Evolutionary conservation across 1,140 invertebrate species (phyloP).

Genomic region (Trypoxylus dichotomus): DNA sequence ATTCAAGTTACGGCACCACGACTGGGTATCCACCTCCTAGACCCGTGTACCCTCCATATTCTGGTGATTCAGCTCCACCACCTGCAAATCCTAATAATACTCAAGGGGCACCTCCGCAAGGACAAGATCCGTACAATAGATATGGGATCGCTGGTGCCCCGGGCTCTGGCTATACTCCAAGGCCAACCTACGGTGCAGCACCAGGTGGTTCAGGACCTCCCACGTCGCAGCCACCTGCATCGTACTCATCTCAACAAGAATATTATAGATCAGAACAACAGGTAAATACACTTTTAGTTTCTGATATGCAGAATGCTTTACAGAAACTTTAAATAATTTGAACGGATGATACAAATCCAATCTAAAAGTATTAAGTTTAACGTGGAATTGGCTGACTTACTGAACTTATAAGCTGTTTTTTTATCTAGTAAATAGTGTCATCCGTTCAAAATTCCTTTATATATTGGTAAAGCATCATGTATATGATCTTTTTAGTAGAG

Average conservation of each 20-base stretch:
- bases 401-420: no score
- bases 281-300: slow-evolving; percentile 45
- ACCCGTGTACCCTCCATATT: slow-evolving; percentile 73
- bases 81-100: slow-evolving; percentile 40
- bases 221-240: slow-evolving; percentile 55
- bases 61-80: slow-evolving; percentile 46
- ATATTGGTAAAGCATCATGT: no score
- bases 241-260: slow-evolving; percentile 63
- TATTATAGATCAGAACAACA: slow-evolving; percentile 66
- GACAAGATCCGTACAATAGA: slow-evolving; percentile 56
- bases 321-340: no score
- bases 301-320: not conserved
- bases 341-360: no score
- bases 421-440: no score
- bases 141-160: slow-evolving; percentile 54
- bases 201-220: slow-evolving; percentile 50
- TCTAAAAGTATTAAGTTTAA: no score
- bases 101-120: slow-evolving; percentile 47
- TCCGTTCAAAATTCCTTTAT: no score
- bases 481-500: no score
- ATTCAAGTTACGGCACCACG: slow-evolving; percentile 62
- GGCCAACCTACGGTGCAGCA: slow-evolving; percentile 49
- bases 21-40: slow-evolving; percentile 68
- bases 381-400: no score
- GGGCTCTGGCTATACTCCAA: slow-evolving; percentile 47